Percentiles rank a stretch among this genome's conserved stretches.
Conservation (phyloP, 2,113 vertebrate genomes). For the Tauraco erythrolophus region DNA sequence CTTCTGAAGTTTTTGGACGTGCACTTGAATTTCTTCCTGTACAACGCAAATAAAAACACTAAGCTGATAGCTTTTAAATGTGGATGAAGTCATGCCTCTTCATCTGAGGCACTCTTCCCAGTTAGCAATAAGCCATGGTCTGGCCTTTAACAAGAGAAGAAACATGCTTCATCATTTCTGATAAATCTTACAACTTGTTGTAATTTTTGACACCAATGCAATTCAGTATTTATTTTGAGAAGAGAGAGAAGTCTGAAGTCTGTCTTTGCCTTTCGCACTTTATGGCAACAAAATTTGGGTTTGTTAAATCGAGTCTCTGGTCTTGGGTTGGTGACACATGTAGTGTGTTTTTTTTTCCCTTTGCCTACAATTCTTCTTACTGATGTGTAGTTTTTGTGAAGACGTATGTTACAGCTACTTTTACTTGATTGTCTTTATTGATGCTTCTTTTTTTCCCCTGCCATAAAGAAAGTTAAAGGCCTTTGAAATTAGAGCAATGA, state of each 20-base stretch:
- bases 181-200: slow-evolving; percentile 10
- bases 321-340: not conserved
- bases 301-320: not conserved
- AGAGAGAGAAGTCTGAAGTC: not conserved
- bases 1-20: not conserved
- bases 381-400: slow-evolving; percentile 38
- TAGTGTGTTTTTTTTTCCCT: not conserved
- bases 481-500: slow-evolving; percentile 59
- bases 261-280: not conserved
- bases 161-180: slow-evolving; percentile 22
- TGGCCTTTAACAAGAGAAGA: slow-evolving; percentile 3
- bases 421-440: slow-evolving; percentile 56
- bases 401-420: slow-evolving; percentile 33
- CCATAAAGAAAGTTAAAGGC: slow-evolving; percentile 33
- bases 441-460: not conserved
- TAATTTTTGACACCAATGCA: slow-evolving; percentile 7
- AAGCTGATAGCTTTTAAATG: slow-evolving; percentile 28
- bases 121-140: not conserved
- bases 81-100: slow-evolving; percentile 34
- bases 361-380: not conserved
- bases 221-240: slow-evolving; percentile 14
- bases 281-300: not conserved
- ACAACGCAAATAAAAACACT: not conserved
- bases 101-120: not conserved
- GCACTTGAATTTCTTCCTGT: not conserved